A percentile compares a stretch with the other conserved stretches of the same genome.
These are phyloP conservation scores for Helicorthomorpha holstii DNA, from an alignment of 1,140 invertebrate species.

Conservation along the genomic window DNA sequence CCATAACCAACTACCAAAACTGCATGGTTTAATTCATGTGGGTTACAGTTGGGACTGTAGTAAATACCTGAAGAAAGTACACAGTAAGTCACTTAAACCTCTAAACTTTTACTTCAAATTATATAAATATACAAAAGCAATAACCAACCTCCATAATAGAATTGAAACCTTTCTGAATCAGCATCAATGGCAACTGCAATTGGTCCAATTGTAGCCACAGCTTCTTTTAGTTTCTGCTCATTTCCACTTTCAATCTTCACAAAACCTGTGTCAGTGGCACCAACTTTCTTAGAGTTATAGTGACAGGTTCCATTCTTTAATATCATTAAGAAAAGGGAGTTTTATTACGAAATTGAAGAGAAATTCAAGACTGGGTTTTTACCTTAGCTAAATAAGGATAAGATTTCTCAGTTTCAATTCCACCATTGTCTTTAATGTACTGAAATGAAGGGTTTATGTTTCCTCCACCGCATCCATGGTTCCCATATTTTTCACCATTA, in stretches of 20 bases:
- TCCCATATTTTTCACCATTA: constrained; percentile 28
- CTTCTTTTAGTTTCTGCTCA: constrained; percentile 18
- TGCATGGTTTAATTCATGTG: constrained; percentile 33
- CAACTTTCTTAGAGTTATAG: neutral
- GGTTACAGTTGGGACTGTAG: neutral
- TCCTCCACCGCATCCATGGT: constrained; percentile 51
- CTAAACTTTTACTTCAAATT: no score
- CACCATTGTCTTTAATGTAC: constrained; percentile 41
- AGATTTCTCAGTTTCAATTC: constrained; percentile 38
- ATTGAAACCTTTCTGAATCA: constrained; percentile 19
- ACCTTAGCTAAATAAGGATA: constrained; percentile 27
- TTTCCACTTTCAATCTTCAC: neutral
- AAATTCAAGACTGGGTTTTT: neutral
- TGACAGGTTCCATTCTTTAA: neutral
- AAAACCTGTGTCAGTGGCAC: neutral
- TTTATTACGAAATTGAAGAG: neutral
- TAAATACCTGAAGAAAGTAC: neutral
- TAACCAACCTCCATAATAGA: constrained; percentile 5
- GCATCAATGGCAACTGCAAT: constrained; percentile 31
- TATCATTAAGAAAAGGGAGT: neutral
- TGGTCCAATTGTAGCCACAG: constrained; percentile 24
- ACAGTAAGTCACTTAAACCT: neutral
- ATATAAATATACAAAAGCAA: neutral
- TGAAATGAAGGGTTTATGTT: constrained; percentile 41
- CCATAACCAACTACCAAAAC: constrained; percentile 38